Evolutionary conservation across 2,113 vertebrate species (phyloP), one percentile per base, ranked within the genome.

Genomic region (Etheostoma cragini): DNA sequence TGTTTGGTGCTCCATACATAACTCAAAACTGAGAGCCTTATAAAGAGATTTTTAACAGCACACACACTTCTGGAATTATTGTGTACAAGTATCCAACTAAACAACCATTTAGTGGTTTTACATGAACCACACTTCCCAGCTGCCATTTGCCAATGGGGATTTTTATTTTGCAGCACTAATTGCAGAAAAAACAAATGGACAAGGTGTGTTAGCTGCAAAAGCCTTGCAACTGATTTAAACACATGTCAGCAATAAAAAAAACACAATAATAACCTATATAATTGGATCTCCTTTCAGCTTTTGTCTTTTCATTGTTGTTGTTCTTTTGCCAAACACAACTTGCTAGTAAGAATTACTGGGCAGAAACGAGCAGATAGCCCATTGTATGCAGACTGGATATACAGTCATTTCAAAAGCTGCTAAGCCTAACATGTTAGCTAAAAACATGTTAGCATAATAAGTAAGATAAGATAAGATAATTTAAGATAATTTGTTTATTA

Each of bases 11-110:
- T 42, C 4, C 6, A 42, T 62, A 38, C 21, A 4, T 52, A 47
- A 17, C 7, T 30, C 14, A 52, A 26, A 24, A 24, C 14, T 45
- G n/a, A 54, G 21, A 42, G 8, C 8, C 26, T 19, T 17, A 46
- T 15, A 74, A 53, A 75, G 17, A 73, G n/a, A 8, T 19, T 54
- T 53, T 69, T 63, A 69, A 65, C 73, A 14, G 7, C 30, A 56
- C 22, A 33, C 0, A 17, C 6, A 68, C 38, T 46, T 1, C 11
- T 1, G 17, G 5, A 68, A 45, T 19, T 56, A 69, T 45, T 38
- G 45, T 14, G 24, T 17, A 1, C 65, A 64, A 21, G 17, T 45
- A 21, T 15, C 8, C 19, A 14, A 26, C 22, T 81, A 22, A 50
- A 61, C 13, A 67, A 45, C 5, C 14, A 68, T 75, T 63, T 47